These are phyloP conservation scores for Pocillopora damicornis DNA, from an alignment of 64 coral and sea anemone genomes.

Conservation along the genomic window DNA sequence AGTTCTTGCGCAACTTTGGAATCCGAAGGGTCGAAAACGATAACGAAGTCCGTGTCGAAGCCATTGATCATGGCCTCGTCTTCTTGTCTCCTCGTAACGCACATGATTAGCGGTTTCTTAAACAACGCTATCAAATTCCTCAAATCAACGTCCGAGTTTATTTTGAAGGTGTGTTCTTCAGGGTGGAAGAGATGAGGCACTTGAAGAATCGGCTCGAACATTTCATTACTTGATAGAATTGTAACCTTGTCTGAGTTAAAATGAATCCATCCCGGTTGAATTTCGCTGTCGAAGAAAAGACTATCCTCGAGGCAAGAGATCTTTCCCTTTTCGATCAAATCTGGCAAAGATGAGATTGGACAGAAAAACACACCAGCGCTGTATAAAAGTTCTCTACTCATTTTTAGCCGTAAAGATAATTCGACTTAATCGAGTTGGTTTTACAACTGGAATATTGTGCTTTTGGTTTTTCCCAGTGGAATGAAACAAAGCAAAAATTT, in stretches of 20 bases:
- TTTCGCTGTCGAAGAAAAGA: background rate
- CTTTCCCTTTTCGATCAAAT: background rate
- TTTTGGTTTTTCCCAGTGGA: background rate
- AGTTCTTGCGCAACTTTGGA: background rate
- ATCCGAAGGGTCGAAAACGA: conserved; percentile 13
- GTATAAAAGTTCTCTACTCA: background rate
- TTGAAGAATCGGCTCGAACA: conserved; percentile 3
- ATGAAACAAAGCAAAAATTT: background rate
- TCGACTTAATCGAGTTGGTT: background rate
- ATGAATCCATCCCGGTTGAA: conserved; percentile 25
- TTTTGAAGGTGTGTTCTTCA: conserved; percentile 21
- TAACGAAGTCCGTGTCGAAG: conserved; percentile 18
- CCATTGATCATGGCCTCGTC: background rate
- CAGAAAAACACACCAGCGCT: conserved; percentile 2
- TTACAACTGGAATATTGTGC: background rate
- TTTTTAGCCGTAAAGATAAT: background rate
- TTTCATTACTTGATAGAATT: conserved; percentile 13
- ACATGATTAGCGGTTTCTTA: conserved; percentile 11
- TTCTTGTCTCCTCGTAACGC: conserved; percentile 14
- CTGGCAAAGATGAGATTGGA: conserved; percentile 33
- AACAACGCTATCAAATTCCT: background rate
- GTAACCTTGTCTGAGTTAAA: conserved; percentile 24
- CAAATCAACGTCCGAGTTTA: background rate
- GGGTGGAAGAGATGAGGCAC: background rate
- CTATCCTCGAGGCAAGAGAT: background rate